These are phyloP conservation scores for Mirounga angustirostris DNA, from an alignment of 2,113 vertebrate species.

Conservation along the genomic window DNA sequence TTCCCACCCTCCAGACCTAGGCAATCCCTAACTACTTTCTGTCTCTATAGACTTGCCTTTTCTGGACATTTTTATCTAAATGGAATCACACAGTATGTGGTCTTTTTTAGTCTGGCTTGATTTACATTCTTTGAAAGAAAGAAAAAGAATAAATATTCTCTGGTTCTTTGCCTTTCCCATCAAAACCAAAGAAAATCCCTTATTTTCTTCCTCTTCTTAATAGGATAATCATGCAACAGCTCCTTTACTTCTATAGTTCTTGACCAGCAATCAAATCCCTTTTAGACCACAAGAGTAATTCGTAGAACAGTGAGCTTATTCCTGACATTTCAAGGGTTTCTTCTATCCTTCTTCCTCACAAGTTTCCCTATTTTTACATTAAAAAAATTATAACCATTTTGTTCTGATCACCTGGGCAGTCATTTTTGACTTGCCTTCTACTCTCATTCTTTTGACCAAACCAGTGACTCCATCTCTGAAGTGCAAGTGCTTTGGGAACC, in stretches of 20 bases:
- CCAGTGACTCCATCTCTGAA: neutral
- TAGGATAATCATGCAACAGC: neutral
- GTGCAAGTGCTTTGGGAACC: neutral
- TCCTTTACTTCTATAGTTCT: neutral
- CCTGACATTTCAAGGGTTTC: neutral
- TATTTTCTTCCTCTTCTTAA: neutral
- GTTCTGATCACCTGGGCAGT: neutral
- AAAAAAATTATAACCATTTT: neutral
- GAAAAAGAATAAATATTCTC: neutral
- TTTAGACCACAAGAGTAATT: neutral
- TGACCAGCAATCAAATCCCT: neutral
- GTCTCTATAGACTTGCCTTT: neutral
- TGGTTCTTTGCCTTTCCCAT: neutral
- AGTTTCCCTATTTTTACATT: neutral
- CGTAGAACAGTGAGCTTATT: neutral
- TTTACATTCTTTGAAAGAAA: conserved; percentile 17
- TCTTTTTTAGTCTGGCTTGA: neutral
- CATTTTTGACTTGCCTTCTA: neutral
- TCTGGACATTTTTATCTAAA: conserved; percentile 5
- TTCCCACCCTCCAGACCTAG: neutral
- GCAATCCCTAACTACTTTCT: neutral
- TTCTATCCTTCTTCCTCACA: neutral
- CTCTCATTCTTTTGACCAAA: neutral
- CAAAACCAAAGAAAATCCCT: neutral
- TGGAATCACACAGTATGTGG: neutral